A percentile compares a stretch with the other conserved stretches of the same genome.
These are phyloP conservation scores for Ophioninae sp. DNA, from an alignment of 2,888 invertebrate species.

Conservation along the genomic window DNA sequence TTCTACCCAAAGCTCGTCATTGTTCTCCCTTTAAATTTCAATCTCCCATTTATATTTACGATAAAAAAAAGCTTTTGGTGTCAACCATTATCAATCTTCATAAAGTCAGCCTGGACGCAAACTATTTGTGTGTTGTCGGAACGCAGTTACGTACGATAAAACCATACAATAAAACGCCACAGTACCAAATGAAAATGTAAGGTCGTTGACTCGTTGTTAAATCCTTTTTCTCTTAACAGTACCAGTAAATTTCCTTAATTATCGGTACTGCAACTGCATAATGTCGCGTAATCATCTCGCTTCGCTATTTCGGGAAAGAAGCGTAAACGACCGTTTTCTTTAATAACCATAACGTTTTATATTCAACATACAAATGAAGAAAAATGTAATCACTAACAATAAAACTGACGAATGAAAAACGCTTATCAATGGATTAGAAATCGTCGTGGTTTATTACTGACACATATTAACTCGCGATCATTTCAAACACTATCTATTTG, in stretches of 20 bases:
- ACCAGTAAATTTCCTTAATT: constrained; percentile 24
- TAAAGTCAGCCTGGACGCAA: constrained; percentile 13
- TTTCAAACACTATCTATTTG: constrained; percentile 1
- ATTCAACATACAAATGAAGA: constrained; percentile 5
- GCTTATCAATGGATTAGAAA: neutral
- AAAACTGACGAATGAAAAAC: neutral
- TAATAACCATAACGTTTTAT: constrained; percentile 1
- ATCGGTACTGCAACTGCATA: constrained; percentile 11
- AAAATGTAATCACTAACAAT: neutral
- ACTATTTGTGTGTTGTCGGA: constrained; percentile 16
- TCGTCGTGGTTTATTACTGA: constrained; percentile 4
- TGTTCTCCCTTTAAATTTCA: neutral
- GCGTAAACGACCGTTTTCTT: neutral
- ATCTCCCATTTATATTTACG: neutral
- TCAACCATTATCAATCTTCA: constrained; percentile 1
- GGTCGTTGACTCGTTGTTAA: neutral
- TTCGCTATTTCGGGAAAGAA: neutral
- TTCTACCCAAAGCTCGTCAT: neutral
- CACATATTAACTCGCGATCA: neutral
- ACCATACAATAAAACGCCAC: neutral
- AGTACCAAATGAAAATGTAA: constrained; percentile 1
- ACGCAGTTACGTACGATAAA: constrained; percentile 3
- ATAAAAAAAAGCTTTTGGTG: neutral
- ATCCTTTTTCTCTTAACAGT: neutral
- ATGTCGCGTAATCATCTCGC: constrained; percentile 27